Evolutionary conservation across 2,888 invertebrate species (phyloP).

Genomic region (Trilocha varians): DNA sequence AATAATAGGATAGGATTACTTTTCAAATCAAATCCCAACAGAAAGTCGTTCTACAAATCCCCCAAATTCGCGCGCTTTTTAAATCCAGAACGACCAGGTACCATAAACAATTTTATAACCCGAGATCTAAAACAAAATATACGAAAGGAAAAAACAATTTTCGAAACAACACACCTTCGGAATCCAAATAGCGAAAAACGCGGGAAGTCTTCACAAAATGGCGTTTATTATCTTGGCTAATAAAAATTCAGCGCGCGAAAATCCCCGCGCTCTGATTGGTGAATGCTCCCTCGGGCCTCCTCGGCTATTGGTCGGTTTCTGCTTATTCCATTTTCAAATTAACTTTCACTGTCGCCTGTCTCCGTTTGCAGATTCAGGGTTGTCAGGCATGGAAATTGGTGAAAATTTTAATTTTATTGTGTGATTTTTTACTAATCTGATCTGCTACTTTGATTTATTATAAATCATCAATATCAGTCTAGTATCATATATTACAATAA

Average conservation of each 20-base stretch:
- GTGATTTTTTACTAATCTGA: too few relatives aligned
- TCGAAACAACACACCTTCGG: neutral
- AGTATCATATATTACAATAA: too few relatives aligned
- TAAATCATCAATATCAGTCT: too few relatives aligned
- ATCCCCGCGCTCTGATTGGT: slow-evolving; percentile 53
- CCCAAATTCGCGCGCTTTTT: neutral
- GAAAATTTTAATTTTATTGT: neutral
- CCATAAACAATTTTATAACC: neutral
- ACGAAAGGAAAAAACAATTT: neutral
- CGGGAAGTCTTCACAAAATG: slow-evolving; percentile 60
- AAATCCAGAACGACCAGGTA: neutral
- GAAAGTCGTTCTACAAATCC: too few relatives aligned
- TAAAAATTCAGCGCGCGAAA: slow-evolving; percentile 74
- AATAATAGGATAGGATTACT: too few relatives aligned
- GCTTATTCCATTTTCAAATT: slow-evolving; percentile 73
- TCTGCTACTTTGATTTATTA: too few relatives aligned
- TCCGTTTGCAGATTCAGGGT: slow-evolving; percentile 39
- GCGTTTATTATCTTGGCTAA: slow-evolving; percentile 69
- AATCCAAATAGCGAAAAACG: slow-evolving; percentile 3
- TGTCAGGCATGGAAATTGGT: neutral
- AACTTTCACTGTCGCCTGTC: slow-evolving; percentile 67
- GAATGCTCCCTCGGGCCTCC: slow-evolving; percentile 44
- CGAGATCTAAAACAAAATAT: neutral
- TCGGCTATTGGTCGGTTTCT: slow-evolving; percentile 54
- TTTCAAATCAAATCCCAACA: too few relatives aligned